Evolutionary conservation across 2,888 invertebrate genomes (phyloP), one percentile per base, ranked within the genome.

Genomic region (Sericinus montela): DNA sequence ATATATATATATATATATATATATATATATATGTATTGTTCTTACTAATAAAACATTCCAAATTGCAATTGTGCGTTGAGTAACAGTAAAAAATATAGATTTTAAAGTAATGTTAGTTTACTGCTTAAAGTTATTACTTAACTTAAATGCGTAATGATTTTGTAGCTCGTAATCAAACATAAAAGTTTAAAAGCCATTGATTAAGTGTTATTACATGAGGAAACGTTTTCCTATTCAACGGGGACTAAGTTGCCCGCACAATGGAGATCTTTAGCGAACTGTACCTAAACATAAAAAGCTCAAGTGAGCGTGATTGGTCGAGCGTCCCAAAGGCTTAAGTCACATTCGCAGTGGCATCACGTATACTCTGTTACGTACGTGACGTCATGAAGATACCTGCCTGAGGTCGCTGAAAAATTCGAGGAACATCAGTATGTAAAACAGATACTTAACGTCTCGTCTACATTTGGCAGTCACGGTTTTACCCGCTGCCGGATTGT

Each of bases 291-390:
- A 62, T 54, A 62, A 60, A 62, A 58, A 57, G 56, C 53, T 62
- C 38, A 43, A 62, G 59, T 51, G 63, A 59, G 52, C 63, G 62
- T 67, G 70, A 65, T 65, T 65, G 63, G 63, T 54, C 55, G 56
- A 52, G 54, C 52, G 54, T 60, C 59, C 67, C 69, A 60, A 69
- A 71, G 72, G 67, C 66, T 73, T 65, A 41, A 38, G 23, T 34
- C 45, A 29, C 36, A 70, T 78, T 76, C 61, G 69, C 58, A 79
- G 68, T 69, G 58, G 57, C 53, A 62, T 80, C 79, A 80, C 79
- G 79, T 68, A 62, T 64, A 59, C 61, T 64, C 63, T 67, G 67
- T 69, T 69, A 67, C 62, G 64, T 63, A 72, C 72, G 75, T 75
- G 79, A 72, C 72, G 72, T 72, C 69, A 75, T 55, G 11, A 5